Conservation (phyloP, 2,113 vertebrate species). For the Hemicordylus capensis region DNA sequence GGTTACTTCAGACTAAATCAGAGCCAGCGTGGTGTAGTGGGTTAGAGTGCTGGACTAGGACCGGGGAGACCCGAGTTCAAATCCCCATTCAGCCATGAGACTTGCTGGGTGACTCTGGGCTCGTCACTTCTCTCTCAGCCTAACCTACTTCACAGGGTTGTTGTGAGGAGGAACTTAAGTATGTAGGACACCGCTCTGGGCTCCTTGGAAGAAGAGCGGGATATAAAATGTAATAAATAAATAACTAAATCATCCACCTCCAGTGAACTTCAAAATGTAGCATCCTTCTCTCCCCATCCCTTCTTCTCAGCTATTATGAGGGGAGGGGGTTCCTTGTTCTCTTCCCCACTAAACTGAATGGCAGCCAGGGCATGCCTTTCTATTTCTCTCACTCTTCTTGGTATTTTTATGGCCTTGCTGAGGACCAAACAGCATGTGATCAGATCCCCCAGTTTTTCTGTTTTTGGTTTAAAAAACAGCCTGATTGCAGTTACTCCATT, state of each 20-base stretch:
- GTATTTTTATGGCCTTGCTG: neutral
- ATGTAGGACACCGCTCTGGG: no score
- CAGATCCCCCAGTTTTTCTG: neutral
- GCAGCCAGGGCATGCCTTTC: neutral
- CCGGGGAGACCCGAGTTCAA: no score
- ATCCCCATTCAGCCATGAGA: no score
- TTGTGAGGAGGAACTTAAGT: no score
- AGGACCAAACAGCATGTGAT: neutral
- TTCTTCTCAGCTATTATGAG: neutral
- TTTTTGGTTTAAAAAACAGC: neutral
- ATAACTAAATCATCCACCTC: neutral
- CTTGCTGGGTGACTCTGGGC: no score
- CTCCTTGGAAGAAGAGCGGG: no score
- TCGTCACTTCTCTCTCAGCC: no score
- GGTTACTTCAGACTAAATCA: neutral
- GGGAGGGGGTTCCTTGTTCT: no score
- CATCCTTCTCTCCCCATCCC: neutral
- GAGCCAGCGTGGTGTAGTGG: neutral
- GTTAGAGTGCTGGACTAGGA: no score
- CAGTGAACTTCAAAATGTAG: neutral
- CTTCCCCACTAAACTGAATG: neutral
- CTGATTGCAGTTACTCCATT: neutral
- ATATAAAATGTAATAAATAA: no score
- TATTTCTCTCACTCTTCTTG: no score
- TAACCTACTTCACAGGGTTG: no score